Evolutionary conservation across 2,797 vertebrate genomes (phyloP), one percentile per base, ranked within the genome.

Genomic region (Xenopus petersii): DNA sequence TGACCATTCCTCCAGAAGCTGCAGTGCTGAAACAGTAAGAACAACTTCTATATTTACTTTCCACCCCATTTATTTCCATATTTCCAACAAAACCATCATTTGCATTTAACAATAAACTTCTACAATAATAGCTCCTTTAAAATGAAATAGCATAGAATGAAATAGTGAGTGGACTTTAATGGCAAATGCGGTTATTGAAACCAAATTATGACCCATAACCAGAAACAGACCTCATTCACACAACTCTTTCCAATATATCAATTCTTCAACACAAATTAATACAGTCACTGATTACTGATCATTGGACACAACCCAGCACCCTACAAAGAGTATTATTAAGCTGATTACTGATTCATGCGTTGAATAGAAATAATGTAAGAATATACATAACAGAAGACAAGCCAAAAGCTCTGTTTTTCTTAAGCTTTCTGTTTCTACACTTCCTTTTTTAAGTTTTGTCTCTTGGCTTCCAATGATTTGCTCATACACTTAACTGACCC

Each of bases 391-490:
- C 36, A 6, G 15, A 56, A 17, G 54, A 56, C 54, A 17, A 56
- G 17, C 26, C 33, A 26, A 63, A 42, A 33, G 54, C 13, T 61
- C 9, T 48, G 13, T 13, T 17, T 17, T 17, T n/a, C 55, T 58
- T 17, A 12, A 55, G 65, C 51, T 63, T 13, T 69, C 16, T 42
- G 58, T 55, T 49, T 62, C 48, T 42, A 24, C 24, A 12, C 59
- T 64, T 72, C 33, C 58, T 56, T 51, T 51, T n/a, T 16, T 59
- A 49, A 70, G 26, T 74, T 61, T 46, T 79, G 58, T 79, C 68
- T 73, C 66, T 73, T 70, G 60, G 51, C 54, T 11, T 51, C 1
- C 70, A 74, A 74, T 42, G 76, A 79, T 79, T 74, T 74, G 60
- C 49, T 69, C 60, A 64, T 73, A 60, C 67, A 70, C 67, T 79